A percentile compares a stretch with the other conserved stretches of the same genome.
Evolutionary conservation across 1,140 invertebrate species (phyloP).

Genomic region (Cydia splendana): DNA sequence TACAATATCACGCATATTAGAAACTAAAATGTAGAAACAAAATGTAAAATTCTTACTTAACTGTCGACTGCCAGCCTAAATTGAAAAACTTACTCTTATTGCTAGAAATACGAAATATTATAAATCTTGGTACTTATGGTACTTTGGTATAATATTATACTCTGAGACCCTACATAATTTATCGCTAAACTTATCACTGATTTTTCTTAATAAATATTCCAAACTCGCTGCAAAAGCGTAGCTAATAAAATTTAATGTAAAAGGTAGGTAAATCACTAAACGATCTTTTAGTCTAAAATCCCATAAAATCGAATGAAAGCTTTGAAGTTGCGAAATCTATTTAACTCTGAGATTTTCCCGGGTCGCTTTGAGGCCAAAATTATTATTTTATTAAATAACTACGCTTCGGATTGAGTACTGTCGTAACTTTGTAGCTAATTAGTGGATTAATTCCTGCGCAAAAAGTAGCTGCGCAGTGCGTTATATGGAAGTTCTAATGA

Average conservation of each 20-base stretch:
- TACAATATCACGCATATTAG: too few relatives aligned
- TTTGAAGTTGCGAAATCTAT: constrained; percentile 52
- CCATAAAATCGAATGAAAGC: constrained; percentile 47
- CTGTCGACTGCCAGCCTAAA: too few relatives aligned
- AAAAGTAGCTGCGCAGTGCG: not conserved
- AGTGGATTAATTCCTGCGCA: constrained; percentile 19
- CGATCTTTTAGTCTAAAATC: constrained; percentile 43
- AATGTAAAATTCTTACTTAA: too few relatives aligned
- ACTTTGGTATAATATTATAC: too few relatives aligned
- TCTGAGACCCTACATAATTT: not conserved
- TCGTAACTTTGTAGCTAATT: constrained; percentile 23
- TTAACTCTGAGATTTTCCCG: constrained; percentile 43
- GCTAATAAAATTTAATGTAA: constrained; percentile 31
- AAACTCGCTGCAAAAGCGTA: not conserved
- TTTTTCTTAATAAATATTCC: not conserved
- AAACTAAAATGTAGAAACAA: too few relatives aligned
- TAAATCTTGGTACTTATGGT: too few relatives aligned
- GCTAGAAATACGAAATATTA: too few relatives aligned
- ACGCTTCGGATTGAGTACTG: constrained; percentile 6
- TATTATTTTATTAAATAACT: constrained; percentile 33
- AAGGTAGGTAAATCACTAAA: constrained; percentile 38
- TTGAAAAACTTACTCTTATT: too few relatives aligned
- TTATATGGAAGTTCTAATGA: not conserved
- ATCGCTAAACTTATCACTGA: not conserved
- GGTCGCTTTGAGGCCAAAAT: constrained; percentile 27